Base-by-base conservation (phyloP, 2,113 vertebrate species). In the Otolemur garnettii region DNA sequence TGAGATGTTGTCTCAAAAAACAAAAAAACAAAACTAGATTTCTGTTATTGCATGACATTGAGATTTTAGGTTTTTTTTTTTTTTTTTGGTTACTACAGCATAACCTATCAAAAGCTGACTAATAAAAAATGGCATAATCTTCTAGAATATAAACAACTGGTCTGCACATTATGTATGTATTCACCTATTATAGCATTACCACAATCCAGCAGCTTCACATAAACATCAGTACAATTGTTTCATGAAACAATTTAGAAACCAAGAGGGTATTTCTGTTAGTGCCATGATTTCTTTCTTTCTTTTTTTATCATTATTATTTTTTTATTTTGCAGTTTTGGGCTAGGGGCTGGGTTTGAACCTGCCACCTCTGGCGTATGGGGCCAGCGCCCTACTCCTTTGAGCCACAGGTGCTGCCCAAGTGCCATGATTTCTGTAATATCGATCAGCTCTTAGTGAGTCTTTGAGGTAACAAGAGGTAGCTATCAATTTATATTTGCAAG, bases 381-480 rank as follows among this genome's bases (percentile, higher is more conserved):
- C 38, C 38, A 38, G 38, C 38, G 4, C 38, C 38, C 38, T 38
- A 38, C 38, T 38, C 38, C 38, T 38, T 38, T 38, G 38, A 38
- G 38, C 38, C 38, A 38, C 38, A 38, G 38, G 38, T 38, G 38
- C 38, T 38, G 38, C 38, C 4, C 38, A 38, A 33, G 17, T 19
- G 18, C 19, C 1, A 79, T 10, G 45, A 50, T 50, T 93, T 91
- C 62, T 79, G 45, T 45, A 66, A 24, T 30, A 17, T 8, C 30
- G 75, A 64, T 75, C 28, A 57, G 92, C 45, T 78, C 89, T 91
- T 91, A 75, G 68, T 71, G 77, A 92, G 80, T 24, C 35, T 86
- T 26, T 10, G 17, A 88, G 68, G 74, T 50, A 2, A 83, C 69
- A 35, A 82, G 19, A 38, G n/a, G 21, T 28, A 50, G 64, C 59